Percentiles rank a stretch among this genome's conserved stretches.
Conservation (phyloP, 2,113 vertebrate genomes). For the Carassius gibelio region DNA sequence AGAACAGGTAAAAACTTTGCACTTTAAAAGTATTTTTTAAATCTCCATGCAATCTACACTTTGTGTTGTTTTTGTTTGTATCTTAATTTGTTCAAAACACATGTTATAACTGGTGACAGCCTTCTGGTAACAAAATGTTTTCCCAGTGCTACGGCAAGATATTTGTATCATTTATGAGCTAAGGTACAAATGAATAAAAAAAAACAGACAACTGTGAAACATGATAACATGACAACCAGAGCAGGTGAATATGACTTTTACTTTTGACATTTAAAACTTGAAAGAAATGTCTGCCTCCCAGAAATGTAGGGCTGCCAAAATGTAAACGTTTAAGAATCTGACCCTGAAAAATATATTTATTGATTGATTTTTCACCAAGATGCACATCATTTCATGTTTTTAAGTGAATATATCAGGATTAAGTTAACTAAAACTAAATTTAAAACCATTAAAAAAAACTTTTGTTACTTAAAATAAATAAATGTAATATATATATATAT, state of each 20-base stretch:
- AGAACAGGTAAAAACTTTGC: slow-evolving; percentile 26
- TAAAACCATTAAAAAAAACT: too few species aligned
- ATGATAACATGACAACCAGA: slow-evolving; percentile 22
- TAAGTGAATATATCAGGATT: too few species aligned
- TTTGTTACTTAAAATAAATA: too few species aligned
- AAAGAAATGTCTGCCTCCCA: neutral
- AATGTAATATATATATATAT: too few species aligned
- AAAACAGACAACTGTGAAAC: neutral
- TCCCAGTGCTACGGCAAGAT: neutral
- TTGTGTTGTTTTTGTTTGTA: slow-evolving; percentile 15
- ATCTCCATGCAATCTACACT: slow-evolving; percentile 16
- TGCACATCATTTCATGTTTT: too few species aligned
- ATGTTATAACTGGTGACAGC: slow-evolving; percentile 36
- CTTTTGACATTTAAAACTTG: neutral
- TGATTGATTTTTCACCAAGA: too few species aligned
- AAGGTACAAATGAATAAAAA: slow-evolving; percentile 46
- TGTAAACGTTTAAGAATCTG: neutral
- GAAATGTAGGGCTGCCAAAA: neutral
- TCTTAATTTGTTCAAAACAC: slow-evolving; percentile 37
- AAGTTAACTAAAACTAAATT: too few species aligned
- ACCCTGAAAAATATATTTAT: neutral
- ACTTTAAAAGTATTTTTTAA: slow-evolving; percentile 30
- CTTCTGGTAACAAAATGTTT: slow-evolving; percentile 43
- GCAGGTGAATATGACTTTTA: neutral
- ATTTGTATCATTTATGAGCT: slow-evolving; percentile 48